Conservation (phyloP, 30 jellyfish, hydroid and myxozoan genomes). For the Sanderia malayensis region DNA sequence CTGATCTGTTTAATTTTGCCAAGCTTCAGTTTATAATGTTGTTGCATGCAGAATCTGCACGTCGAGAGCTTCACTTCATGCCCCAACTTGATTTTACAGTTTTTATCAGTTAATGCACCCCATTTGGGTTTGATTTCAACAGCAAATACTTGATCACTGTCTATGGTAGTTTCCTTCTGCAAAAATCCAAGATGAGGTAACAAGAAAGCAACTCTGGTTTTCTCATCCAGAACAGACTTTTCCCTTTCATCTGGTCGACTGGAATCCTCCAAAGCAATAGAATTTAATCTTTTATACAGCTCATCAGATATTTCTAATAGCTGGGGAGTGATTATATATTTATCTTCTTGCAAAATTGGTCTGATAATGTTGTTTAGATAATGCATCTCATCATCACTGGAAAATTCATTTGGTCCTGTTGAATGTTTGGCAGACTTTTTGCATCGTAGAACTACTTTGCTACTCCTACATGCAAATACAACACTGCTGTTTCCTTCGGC, state of each 20-base stretch:
- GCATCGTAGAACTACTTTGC: constrained; percentile 38
- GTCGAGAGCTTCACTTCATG: constrained; percentile 1
- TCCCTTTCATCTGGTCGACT: constrained; percentile 35
- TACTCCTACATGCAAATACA: constrained; percentile 31
- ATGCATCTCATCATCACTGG: neutral
- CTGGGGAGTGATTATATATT: constrained; percentile 12
- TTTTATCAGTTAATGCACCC: constrained; percentile 65
- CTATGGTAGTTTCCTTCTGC: neutral
- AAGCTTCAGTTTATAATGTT: constrained; percentile 32
- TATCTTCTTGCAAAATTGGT: constrained; percentile 21
- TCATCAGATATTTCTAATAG: constrained; percentile 13
- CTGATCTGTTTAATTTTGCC: constrained; percentile 32
- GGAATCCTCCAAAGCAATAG: neutral
- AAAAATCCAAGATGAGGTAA: constrained; percentile 51
- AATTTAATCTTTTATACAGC: neutral
- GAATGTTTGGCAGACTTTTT: constrained; percentile 23
- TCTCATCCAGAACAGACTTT: neutral
- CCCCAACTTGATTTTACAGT: neutral
- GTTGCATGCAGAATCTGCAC: constrained; percentile 84
- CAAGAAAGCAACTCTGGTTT: constrained; percentile 7
- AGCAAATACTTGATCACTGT: neutral
- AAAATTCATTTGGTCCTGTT: neutral
- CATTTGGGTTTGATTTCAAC: constrained; percentile 92
- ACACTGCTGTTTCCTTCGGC: constrained; percentile 85
- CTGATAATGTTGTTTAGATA: constrained; percentile 3